Conservation (phyloP, 2,797 vertebrate genomes). For the Gadopsis bispinosus region DNA sequence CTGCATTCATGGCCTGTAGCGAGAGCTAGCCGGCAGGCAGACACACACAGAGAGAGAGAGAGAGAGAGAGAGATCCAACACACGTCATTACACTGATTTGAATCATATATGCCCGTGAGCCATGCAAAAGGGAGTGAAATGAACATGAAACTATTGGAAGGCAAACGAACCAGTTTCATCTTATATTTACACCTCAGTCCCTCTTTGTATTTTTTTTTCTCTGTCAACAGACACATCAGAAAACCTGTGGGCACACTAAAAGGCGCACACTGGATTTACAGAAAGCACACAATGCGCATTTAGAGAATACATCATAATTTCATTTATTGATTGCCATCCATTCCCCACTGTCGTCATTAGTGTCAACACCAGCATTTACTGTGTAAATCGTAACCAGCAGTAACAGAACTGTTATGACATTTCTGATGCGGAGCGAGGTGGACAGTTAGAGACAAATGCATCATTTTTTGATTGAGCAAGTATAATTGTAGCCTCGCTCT, state of each 20-base stretch:
- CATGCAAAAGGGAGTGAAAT: slow-evolving; percentile 47
- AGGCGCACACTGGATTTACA: slow-evolving; percentile 20
- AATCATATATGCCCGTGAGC: slow-evolving; percentile 59
- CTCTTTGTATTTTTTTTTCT: slow-evolving; percentile 13
- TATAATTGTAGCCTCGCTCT: slow-evolving; percentile 43
- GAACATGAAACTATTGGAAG: slow-evolving; percentile 36
- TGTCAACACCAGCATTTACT: slow-evolving; percentile 44
- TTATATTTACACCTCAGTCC: slow-evolving; percentile 61
- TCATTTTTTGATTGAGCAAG: slow-evolving; percentile 51
- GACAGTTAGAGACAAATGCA: slow-evolving; percentile 56
- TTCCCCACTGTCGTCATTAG: slow-evolving; percentile 43
- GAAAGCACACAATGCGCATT: slow-evolving; percentile 35
- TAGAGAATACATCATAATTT: slow-evolving; percentile 43
- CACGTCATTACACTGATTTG: slow-evolving; percentile 57
- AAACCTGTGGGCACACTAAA: slow-evolving; percentile 7
- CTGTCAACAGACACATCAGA: slow-evolving; percentile 6
- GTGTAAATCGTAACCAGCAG: slow-evolving; percentile 49
- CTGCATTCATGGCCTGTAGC: slow-evolving; percentile 72
- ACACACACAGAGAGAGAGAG: neutral
- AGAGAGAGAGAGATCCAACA: slow-evolving; percentile 35
- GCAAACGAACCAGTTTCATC: slow-evolving; percentile 52
- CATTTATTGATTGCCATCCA: slow-evolving; percentile 59
- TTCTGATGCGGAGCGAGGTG: slow-evolving; percentile 34
- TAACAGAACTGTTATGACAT: slow-evolving; percentile 53
- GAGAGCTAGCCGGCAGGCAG: slow-evolving; percentile 44